Percentiles rank a stretch among this genome's conserved stretches.
Conservation (phyloP, 1,140 invertebrate species). For the Campoletis sonorensis region DNA sequence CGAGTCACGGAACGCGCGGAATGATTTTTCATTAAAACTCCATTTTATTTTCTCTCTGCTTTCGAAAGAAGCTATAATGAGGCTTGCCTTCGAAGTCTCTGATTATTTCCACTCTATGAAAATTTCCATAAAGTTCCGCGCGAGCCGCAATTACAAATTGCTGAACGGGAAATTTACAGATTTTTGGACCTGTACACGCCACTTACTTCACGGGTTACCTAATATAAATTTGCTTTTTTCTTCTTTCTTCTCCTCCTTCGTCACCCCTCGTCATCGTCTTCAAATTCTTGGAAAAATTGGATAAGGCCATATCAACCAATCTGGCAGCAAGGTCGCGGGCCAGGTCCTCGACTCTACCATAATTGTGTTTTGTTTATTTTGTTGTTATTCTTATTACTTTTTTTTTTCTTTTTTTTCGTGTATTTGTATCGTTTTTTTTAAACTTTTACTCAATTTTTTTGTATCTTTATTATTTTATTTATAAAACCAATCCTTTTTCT, state of each 20-base stretch:
- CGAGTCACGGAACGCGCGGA: constrained; percentile 71
- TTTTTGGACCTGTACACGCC: constrained; percentile 71
- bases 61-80: neutral
- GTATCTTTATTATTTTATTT: constrained; percentile 64
- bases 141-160: constrained; percentile 71
- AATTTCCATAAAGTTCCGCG: constrained; percentile 60
- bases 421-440: neutral
- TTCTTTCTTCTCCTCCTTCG: neutral
- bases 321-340: constrained; percentile 72
- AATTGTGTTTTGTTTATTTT: constrained; percentile 57
- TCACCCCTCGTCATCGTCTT: neutral
- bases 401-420: constrained; percentile 43
- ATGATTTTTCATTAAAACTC: constrained; percentile 51
- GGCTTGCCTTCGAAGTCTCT: neutral
- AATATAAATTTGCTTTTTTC: constrained; percentile 75
- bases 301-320: constrained; percentile 76
- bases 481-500: constrained; percentile 66
- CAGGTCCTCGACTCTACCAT: constrained; percentile 70
- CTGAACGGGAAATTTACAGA: constrained; percentile 72
- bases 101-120: constrained; percentile 40
- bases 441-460: constrained; percentile 45
- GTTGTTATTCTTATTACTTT: constrained; percentile 16
- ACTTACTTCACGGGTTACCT: constrained; percentile 69
- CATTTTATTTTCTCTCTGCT: constrained; percentile 27
- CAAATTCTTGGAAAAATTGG: constrained; percentile 75